Evolutionary conservation across 2,888 invertebrate genomes (phyloP).

Genomic region (Idaea biselata): DNA sequence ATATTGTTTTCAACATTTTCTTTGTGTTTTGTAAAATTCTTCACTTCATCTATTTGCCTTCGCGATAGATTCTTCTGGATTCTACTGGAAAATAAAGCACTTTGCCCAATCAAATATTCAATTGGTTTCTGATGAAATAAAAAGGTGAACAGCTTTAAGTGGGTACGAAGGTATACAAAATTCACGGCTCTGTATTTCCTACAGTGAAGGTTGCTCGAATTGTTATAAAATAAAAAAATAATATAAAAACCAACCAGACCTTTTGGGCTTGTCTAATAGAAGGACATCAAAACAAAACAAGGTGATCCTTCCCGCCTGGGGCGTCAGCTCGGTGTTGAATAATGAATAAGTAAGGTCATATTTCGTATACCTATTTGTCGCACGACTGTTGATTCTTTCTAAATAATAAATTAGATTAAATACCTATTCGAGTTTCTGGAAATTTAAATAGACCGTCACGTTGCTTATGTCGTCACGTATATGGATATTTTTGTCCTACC

Average conservation of each 20-base stretch:
- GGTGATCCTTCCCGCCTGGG: constrained; percentile 6
- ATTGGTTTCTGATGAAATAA: constrained; percentile 1
- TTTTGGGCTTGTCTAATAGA: constrained; percentile 8
- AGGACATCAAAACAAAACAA: constrained; percentile 19
- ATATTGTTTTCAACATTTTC: neutral
- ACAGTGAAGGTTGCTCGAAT: constrained; percentile 2
- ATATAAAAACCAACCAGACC: constrained; percentile 7
- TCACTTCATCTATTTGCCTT: neutral
- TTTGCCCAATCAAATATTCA: neutral
- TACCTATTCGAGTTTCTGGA: neutral
- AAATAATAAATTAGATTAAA: neutral
- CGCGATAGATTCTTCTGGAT: neutral
- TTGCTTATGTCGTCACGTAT: no score
- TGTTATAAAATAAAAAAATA: constrained; percentile 8
- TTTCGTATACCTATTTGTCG: constrained; percentile 9
- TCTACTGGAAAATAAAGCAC: neutral
- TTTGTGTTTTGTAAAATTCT: neutral
- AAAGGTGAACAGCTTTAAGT: neutral
- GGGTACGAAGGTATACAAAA: neutral
- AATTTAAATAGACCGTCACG: neutral
- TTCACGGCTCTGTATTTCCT: neutral
- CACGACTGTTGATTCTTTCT: constrained; percentile 1
- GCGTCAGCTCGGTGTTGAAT: constrained; percentile 18
- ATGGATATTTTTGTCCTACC: no score
- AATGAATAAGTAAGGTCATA: constrained; percentile 24